Evolutionary conservation across 2,888 invertebrate species (phyloP).

Genomic region (Caenorhabditis panamensis): DNA sequence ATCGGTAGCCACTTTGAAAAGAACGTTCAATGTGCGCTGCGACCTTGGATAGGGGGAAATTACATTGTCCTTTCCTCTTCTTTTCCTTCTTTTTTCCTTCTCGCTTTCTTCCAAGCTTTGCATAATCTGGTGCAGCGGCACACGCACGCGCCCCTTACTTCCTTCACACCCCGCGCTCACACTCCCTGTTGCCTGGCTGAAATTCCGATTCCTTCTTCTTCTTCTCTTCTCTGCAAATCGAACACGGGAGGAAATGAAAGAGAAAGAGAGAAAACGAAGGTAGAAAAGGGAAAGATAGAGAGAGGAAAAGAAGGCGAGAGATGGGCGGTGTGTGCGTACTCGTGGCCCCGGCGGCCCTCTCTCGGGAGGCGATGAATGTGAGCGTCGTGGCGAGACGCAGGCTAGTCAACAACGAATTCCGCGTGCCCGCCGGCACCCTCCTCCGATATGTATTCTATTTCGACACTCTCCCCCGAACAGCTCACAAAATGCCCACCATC

Average conservation of each 20-base stretch:
- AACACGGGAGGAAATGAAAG: background rate
- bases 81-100: background rate
- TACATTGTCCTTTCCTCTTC: background rate
- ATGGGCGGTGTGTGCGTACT: slow-evolving; percentile 72
- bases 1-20: background rate
- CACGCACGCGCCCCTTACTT: background rate
- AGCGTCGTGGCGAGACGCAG: background rate
- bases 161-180: background rate
- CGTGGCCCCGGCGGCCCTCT: slow-evolving; percentile 85
- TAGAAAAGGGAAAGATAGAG: background rate
- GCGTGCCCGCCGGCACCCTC: background rate
- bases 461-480: background rate
- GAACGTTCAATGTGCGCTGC: slow-evolving; percentile 8
- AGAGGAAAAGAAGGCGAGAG: slow-evolving; percentile 6
- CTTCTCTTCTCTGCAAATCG: slow-evolving; percentile 26
- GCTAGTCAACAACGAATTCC: slow-evolving; percentile 4
- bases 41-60: background rate
- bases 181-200: background rate
- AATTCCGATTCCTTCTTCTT: slow-evolving; percentile 5
- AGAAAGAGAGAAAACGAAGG: slow-evolving; percentile 1
- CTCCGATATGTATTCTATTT: background rate
- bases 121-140: slow-evolving; percentile 10
- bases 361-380: slow-evolving; percentile 4
- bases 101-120: slow-evolving; percentile 4
- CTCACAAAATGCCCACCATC: slow-evolving; percentile 4